Evolutionary conservation across 2,113 vertebrate species (phyloP).

Genomic region (Acrocephalus arundinaceus): DNA sequence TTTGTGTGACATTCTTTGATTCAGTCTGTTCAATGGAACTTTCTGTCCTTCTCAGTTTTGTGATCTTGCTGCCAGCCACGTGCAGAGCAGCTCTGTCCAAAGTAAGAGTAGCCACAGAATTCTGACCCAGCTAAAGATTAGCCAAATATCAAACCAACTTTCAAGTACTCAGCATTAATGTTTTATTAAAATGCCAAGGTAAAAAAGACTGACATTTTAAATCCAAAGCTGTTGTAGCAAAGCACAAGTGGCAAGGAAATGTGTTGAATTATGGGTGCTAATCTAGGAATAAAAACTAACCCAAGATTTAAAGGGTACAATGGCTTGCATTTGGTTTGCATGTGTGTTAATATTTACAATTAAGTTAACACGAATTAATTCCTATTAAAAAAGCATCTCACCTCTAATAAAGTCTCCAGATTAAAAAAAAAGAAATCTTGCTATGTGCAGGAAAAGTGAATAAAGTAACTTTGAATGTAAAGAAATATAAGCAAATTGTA

Average conservation of each 20-base stretch:
- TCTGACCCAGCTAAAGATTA: background rate
- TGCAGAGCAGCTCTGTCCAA: background rate
- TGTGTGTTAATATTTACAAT: background rate
- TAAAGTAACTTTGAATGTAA: background rate
- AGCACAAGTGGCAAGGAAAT: background rate
- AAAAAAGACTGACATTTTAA: background rate
- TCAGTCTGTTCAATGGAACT: background rate
- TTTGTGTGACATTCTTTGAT: rapidly evolving
- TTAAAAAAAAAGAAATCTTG: background rate
- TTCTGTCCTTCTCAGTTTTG: background rate
- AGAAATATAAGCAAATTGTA: background rate
- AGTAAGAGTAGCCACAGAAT: background rate
- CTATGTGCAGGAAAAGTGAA: background rate
- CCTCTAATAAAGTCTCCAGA: background rate
- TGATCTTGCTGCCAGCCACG: background rate
- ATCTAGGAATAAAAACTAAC: background rate
- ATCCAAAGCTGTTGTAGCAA: background rate
- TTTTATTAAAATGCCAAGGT: background rate
- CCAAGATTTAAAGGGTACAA: background rate
- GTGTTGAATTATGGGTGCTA: background rate
- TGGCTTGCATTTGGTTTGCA: background rate
- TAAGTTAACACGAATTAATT: background rate
- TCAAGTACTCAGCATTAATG: background rate
- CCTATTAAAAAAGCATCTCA: background rate
- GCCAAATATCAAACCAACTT: background rate